Percentiles rank a stretch among this genome's conserved stretches.
These are phyloP conservation scores for Marasmarcha lunaedactyla DNA, from an alignment of 2,888 invertebrate species.

Conservation along the genomic window DNA sequence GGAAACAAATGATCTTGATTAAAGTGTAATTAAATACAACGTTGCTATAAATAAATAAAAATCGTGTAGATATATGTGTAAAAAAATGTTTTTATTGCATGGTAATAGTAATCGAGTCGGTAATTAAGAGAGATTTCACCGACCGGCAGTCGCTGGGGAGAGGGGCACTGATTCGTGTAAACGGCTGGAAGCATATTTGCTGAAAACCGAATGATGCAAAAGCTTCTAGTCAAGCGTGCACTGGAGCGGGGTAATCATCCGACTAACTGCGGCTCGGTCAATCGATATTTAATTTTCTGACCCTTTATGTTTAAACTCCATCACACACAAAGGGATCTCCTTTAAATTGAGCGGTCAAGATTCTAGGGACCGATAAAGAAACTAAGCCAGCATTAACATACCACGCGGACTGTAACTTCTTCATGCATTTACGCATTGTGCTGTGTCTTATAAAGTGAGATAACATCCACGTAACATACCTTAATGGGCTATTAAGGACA, in stretches of 20 bases:
- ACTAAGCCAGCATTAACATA: constrained; percentile 4
- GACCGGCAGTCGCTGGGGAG: constrained; percentile 24
- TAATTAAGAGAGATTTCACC: constrained; percentile 19
- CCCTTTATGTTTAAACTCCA: constrained; percentile 5
- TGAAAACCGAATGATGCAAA: constrained; percentile 43
- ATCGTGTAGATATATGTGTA: too few species aligned
- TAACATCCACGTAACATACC: constrained; percentile 23
- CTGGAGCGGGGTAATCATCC: constrained; percentile 32
- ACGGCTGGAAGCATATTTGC: constrained; percentile 38
- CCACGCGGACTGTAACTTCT: constrained; percentile 4
- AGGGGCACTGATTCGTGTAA: constrained; percentile 51
- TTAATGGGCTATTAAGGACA: constrained; percentile 32
- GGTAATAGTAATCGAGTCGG: background rate
- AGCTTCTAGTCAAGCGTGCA: constrained; percentile 44
- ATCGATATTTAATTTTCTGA: constrained; percentile 41
- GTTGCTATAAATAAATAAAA: too few species aligned
- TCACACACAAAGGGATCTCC: constrained; percentile 2
- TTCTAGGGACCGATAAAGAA: background rate
- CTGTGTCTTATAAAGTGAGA: constrained; percentile 20
- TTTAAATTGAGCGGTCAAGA: background rate
- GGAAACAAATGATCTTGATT: background rate
- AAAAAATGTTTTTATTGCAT: too few species aligned
- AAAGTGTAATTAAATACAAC: background rate
- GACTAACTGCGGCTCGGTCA: constrained; percentile 38
- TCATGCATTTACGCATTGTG: constrained; percentile 11